Evolutionary conservation across 2,113 vertebrate genomes (phyloP).

Genomic region (Embiotoca jacksoni): DNA sequence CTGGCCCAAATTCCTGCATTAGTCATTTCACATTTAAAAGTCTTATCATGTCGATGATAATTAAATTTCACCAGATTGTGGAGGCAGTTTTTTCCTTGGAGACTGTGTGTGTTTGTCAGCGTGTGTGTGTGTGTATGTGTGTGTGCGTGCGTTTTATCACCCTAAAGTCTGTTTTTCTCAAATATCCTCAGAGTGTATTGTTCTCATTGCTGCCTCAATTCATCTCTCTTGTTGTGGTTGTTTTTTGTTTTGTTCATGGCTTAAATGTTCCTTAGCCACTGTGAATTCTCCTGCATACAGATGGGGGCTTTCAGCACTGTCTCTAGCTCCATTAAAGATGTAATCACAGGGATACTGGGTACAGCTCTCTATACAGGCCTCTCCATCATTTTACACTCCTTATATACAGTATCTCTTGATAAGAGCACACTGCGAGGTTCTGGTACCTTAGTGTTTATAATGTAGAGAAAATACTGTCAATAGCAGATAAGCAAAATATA

Average conservation of each 20-base stretch:
- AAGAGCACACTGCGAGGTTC: background rate
- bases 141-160: conserved; percentile 10
- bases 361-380: conserved; percentile 17
- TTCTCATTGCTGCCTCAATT: conserved; percentile 43
- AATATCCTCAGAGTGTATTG: conserved; percentile 24
- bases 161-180: conserved; percentile 16
- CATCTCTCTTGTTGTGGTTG: conserved; percentile 36
- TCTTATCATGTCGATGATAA: conserved; percentile 18
- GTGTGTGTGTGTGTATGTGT: background rate
- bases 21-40: conserved; percentile 32
- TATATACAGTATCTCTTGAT: conserved; percentile 12
- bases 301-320: conserved; percentile 48
- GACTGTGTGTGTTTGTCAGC: background rate
- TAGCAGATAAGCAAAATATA: background rate
- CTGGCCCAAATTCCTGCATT: conserved; percentile 21
- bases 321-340: conserved; percentile 51
- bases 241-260: conserved; percentile 36
- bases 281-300: conserved; percentile 57
- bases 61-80: conserved; percentile 27
- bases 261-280: conserved; percentile 47
- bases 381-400: conserved; percentile 45
- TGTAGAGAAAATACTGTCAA: background rate
- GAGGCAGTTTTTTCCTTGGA: conserved; percentile 14
- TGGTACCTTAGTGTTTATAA: background rate
- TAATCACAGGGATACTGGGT: conserved; percentile 45